A percentile compares a stretch with the other conserved stretches of the same genome.
phyloP scores from a whole-genome alignment of 2,888 invertebrate species.

The Congeria kusceri region DNA sequence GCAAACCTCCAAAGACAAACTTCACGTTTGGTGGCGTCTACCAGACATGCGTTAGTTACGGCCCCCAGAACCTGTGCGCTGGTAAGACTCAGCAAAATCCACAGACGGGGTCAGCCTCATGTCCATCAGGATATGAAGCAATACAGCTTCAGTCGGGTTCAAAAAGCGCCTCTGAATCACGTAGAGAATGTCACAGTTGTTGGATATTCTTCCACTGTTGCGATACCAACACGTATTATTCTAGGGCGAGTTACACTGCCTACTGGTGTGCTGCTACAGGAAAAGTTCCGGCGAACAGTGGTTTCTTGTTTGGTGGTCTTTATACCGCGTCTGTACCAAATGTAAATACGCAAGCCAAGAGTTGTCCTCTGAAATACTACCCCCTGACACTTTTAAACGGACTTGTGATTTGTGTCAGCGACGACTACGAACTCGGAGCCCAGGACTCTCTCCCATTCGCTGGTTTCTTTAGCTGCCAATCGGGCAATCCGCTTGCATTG shows the following conservation, averaged over 20 bases:
- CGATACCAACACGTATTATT: constrained; percentile 50
- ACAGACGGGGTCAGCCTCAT: constrained; percentile 69
- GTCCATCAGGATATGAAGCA: constrained; percentile 70
- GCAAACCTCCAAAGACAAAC: constrained; percentile 69
- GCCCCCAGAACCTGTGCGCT: constrained; percentile 40
- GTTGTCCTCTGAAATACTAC: constrained; percentile 74
- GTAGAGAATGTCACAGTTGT: constrained; percentile 62
- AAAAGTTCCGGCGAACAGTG: constrained; percentile 55
- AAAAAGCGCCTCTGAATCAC: constrained; percentile 23
- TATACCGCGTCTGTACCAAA: constrained; percentile 68
- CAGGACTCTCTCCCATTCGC: constrained; percentile 74
- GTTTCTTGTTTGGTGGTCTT: constrained; percentile 78
- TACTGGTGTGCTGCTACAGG: constrained; percentile 78
- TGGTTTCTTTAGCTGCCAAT: constrained; percentile 77
- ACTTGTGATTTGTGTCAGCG: constrained; percentile 76
- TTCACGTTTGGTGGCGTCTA: constrained; percentile 79
- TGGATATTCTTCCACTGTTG: constrained; percentile 66
- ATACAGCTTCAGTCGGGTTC: constrained; percentile 64
- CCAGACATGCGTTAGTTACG: constrained; percentile 66
- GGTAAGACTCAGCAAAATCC: constrained; percentile 70
- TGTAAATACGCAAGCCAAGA: constrained; percentile 63
- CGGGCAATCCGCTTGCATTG: constrained; percentile 72
- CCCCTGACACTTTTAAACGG: constrained; percentile 64
- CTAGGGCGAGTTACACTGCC: constrained; percentile 63
- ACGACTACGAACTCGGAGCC: constrained; percentile 74